Evolutionary conservation across 2,797 vertebrate species (phyloP).

Genomic region (Poeciliopsis paucimaculata): DNA sequence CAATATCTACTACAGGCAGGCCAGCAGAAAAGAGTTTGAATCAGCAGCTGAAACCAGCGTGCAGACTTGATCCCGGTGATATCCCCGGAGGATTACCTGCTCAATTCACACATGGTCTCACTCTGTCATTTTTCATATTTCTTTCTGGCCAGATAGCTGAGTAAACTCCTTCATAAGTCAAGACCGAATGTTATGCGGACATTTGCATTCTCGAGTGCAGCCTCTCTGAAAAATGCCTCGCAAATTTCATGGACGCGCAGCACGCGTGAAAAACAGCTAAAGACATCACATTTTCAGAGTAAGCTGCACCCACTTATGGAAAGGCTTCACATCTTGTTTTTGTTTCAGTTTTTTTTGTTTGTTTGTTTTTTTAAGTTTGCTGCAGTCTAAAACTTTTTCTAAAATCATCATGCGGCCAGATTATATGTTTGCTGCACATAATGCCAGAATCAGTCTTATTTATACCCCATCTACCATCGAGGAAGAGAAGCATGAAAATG

Average conservation of each 20-base stretch:
- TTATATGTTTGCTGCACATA: conserved; percentile 60
- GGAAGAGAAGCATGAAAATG: conserved; percentile 53
- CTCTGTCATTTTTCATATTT: conserved; percentile 24
- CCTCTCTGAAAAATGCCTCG: conserved; percentile 6
- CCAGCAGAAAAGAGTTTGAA: conserved; percentile 12
- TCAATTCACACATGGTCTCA: conserved; percentile 23
- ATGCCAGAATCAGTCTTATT: conserved; percentile 48
- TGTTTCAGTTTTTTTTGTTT: conserved; percentile 9
- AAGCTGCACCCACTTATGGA: conserved; percentile 39
- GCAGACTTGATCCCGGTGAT: conserved; percentile 6
- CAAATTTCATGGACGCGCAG: conserved; percentile 1
- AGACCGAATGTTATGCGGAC: conserved; percentile 7
- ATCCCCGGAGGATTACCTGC: conserved; percentile 21
- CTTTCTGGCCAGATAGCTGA: conserved; percentile 11
- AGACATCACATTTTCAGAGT: conserved; percentile 27
- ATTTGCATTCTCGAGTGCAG: conserved; percentile 20
- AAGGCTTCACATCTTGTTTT: conserved; percentile 29
- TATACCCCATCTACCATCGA: conserved; percentile 49
- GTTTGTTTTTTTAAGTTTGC: conserved; percentile 9
- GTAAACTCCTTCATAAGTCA: conserved; percentile 11
- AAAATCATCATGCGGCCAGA: conserved; percentile 50
- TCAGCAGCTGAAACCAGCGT: conserved; percentile 13
- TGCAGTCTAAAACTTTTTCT: conserved; percentile 29
- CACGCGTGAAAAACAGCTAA: conserved; percentile 18
- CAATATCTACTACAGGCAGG: conserved; percentile 3